These are phyloP conservation scores for Drosophila sucinea DNA, from an alignment of 1,140 invertebrate species.

Conservation along the genomic window DNA sequence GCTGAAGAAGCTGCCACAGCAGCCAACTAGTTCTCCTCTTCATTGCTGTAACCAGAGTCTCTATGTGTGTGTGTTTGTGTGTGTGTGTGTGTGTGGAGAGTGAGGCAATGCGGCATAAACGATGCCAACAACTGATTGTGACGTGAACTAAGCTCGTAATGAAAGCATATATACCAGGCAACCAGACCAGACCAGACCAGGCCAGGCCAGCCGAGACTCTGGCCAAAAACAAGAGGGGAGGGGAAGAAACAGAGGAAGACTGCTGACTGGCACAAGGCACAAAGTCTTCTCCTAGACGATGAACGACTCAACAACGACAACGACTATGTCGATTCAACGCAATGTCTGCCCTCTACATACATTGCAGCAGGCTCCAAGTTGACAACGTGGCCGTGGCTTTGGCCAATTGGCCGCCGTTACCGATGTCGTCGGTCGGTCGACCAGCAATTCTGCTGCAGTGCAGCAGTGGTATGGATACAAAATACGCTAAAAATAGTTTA, in stretches of 20 bases:
- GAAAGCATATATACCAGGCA: constrained; percentile 70
- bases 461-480: constrained; percentile 26
- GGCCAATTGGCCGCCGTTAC: constrained; percentile 67
- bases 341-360: constrained; percentile 34
- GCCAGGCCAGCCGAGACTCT: constrained; percentile 21
- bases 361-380: constrained; percentile 39
- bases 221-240: constrained; percentile 18
- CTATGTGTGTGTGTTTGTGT: constrained; percentile 16
- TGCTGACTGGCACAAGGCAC: constrained; percentile 25
- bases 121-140: constrained; percentile 83
- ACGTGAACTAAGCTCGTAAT: constrained; percentile 82
- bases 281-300: constrained; percentile 62
- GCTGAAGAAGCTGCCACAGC: constrained; percentile 77
- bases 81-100: constrained; percentile 43
- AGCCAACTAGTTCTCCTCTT: constrained; percentile 59
- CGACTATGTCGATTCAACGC: constrained; percentile 42
- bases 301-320: not conserved
- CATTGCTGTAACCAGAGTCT: constrained; percentile 11
- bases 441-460: constrained; percentile 33
- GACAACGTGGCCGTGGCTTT: constrained; percentile 66
- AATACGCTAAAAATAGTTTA: constrained; percentile 18
- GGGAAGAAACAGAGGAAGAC: constrained; percentile 11
- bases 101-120: constrained; percentile 76
- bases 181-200: constrained; percentile 22
- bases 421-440: constrained; percentile 35